Conservation (phyloP, 2,113 vertebrate genomes). For the Phaethon lepturus region DNA sequence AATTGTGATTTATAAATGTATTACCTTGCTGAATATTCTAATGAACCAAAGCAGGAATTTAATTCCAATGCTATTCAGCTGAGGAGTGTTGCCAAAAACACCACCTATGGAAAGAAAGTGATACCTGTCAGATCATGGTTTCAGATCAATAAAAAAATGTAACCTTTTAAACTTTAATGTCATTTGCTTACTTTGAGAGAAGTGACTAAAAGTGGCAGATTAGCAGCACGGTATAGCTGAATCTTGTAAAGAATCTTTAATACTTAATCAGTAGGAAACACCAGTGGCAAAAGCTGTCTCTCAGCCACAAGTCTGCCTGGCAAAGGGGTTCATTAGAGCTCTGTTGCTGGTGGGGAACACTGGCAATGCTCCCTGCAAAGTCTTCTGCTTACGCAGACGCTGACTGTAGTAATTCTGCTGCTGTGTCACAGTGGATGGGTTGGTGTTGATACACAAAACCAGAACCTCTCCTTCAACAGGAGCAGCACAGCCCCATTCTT, state of each 20-base stretch:
- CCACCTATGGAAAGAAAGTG: neutral
- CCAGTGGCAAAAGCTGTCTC: neutral
- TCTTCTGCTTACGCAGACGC: accelerated
- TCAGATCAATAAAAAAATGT: slow-evolving; percentile 6
- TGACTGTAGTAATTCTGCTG: neutral
- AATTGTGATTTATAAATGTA: slow-evolving; percentile 74
- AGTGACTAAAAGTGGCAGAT: neutral
- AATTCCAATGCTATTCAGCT: slow-evolving; percentile 50
- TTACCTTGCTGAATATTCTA: slow-evolving; percentile 69
- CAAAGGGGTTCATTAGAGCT: neutral
- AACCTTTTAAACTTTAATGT: slow-evolving; percentile 41
- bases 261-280: neutral
- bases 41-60: slow-evolving; percentile 62
- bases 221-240: neutral
- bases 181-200: slow-evolving; percentile 2
- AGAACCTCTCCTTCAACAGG: neutral
- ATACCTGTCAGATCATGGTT: slow-evolving; percentile 2
- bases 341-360: neutral
- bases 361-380: neutral
- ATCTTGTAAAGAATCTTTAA: neutral
- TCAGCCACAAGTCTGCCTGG: neutral
- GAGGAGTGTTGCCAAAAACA: slow-evolving; percentile 24
- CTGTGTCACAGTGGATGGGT: neutral
- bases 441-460: neutral
- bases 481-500: neutral